Percentiles rank a stretch among this genome's conserved stretches.
phyloP scores from a whole-genome alignment of 53 echinoderm and acorn worm species.

The Paracentrotus lividus region DNA sequence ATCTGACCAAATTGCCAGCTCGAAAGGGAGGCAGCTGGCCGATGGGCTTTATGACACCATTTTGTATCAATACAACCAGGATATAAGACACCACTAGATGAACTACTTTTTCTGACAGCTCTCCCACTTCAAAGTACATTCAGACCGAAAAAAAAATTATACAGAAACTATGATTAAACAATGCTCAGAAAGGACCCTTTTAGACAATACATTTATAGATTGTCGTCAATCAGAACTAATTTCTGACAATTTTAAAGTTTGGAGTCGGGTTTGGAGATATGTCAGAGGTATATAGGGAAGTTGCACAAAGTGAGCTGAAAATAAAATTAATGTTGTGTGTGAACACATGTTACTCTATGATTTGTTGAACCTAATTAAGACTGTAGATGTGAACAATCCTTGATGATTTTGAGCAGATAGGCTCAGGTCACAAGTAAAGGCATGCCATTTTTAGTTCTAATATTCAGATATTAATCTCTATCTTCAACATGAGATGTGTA shows the following conservation, averaged over 20 bases:
- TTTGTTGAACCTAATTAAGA: neutral
- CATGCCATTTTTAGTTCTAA: neutral
- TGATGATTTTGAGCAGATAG: neutral
- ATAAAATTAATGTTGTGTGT: neutral
- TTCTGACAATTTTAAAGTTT: too few species aligned
- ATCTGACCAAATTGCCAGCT: neutral
- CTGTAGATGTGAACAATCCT: neutral
- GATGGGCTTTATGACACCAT: slow-evolving; percentile 3
- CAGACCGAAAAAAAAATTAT: too few species aligned
- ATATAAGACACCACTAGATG: neutral
- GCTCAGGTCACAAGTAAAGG: neutral
- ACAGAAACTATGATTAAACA: too few species aligned
- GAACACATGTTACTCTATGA: neutral
- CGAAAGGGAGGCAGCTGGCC: neutral
- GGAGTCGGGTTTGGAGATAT: too few species aligned
- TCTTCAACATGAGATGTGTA: neutral
- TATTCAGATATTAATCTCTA: neutral
- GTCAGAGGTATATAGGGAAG: too few species aligned
- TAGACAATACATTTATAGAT: too few species aligned
- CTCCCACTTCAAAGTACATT: too few species aligned
- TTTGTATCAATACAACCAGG: slow-evolving; percentile 12
- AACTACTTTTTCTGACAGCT: neutral
- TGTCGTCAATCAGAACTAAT: too few species aligned
- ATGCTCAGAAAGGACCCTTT: too few species aligned
- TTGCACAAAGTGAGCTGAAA: too few species aligned